Conservation (phyloP, 2,888 invertebrate genomes). For the Mantis religiosa region DNA sequence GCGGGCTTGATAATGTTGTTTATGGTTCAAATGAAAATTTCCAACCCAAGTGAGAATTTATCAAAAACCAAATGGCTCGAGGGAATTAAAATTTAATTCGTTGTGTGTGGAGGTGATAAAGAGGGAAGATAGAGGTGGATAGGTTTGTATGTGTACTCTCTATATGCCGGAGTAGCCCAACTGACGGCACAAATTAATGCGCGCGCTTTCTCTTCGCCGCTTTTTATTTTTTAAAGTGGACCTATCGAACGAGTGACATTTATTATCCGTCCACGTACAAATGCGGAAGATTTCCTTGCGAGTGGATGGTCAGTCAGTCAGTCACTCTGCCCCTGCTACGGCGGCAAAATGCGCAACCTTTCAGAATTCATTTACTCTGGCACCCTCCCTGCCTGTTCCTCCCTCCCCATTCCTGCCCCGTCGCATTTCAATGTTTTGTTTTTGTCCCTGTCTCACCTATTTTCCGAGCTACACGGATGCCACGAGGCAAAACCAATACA, state of each 20-base stretch:
- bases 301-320: neutral
- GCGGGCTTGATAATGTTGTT: conserved; percentile 14
- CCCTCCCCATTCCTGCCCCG: neutral
- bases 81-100: conserved; percentile 19
- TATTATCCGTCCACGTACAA: neutral
- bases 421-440: neutral
- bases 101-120: conserved; percentile 1
- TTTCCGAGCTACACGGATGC: neutral
- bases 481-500: neutral
- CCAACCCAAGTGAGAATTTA: conserved; percentile 15
- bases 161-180: neutral
- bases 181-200: neutral
- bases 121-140: neutral
- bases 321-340: neutral
- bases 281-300: neutral
- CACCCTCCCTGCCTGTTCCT: neutral
- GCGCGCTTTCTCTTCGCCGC: neutral
- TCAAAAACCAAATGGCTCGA: conserved; percentile 18
- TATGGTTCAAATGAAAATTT: conserved; percentile 12
- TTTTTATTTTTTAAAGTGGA: conserved; percentile 7
- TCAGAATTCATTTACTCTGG: neutral
- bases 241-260: conserved; percentile 7
- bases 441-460: neutral
- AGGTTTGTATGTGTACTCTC: neutral
- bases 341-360: conserved; percentile 10